phyloP scores from a whole-genome alignment of 2,797 vertebrate species.

The Hozukius guyotensis region DNA sequence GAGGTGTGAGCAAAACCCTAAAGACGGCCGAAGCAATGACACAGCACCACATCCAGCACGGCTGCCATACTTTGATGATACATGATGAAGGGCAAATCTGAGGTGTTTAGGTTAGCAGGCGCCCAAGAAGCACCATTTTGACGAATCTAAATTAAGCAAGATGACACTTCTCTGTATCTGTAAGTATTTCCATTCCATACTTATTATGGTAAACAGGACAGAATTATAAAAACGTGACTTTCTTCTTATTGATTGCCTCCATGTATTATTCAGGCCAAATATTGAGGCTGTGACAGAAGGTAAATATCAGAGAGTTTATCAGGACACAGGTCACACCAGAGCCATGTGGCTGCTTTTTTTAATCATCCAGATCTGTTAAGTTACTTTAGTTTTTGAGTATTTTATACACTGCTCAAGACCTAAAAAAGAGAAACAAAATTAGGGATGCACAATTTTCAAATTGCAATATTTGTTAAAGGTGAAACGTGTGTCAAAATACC shows the following conservation, averaged over 20 bases:
- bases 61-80: not conserved
- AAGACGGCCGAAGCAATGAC: not conserved
- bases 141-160: not conserved
- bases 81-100: not conserved
- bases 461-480: too few species aligned
- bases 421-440: not conserved
- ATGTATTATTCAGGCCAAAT: slow-evolving; percentile 73
- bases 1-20: not conserved
- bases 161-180: not conserved
- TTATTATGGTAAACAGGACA: slow-evolving; percentile 39
- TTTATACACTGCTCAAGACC: not conserved
- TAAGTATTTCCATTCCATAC: slow-evolving; percentile 16
- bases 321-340: slow-evolving; percentile 61
- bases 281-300: slow-evolving; percentile 38
- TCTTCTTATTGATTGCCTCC: slow-evolving; percentile 58
- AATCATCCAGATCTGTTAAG: slow-evolving; percentile 1
- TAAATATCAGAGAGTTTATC: slow-evolving; percentile 71
- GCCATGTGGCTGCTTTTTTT: not conserved
- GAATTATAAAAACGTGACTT: slow-evolving; percentile 45
- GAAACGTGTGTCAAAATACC: too few species aligned
- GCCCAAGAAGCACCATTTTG: not conserved
- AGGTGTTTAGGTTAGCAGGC: not conserved
- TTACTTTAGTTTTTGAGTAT: not conserved
- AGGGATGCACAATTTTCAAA: too few species aligned
- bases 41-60: not conserved